Percentiles rank a stretch among this genome's conserved stretches.
phyloP scores from a whole-genome alignment of 2,797 vertebrate genomes.

The Sciaenops ocellatus region DNA sequence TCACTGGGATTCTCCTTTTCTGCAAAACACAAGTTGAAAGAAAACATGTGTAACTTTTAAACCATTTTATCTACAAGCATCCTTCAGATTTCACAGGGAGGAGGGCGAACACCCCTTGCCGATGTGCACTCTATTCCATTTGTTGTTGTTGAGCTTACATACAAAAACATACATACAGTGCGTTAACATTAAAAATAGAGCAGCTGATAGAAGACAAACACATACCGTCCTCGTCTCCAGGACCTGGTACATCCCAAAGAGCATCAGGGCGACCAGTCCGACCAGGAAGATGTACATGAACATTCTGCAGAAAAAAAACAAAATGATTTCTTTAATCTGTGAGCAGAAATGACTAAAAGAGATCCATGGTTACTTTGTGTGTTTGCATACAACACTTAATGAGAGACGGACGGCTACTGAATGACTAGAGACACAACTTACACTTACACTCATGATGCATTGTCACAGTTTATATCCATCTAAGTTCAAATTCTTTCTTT shows the following conservation, averaged over 20 bases:
- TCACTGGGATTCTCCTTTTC: constrained; percentile 82
- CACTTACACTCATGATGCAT: background rate
- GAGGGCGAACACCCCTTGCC: background rate
- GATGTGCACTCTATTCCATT: background rate
- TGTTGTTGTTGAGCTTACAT: background rate
- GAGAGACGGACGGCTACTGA: background rate
- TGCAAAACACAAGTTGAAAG: constrained; percentile 61
- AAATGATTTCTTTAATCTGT: background rate
- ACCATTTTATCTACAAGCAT: background rate
- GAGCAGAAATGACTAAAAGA: background rate
- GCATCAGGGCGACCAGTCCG: constrained; percentile 79
- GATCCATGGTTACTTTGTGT: background rate
- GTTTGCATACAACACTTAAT: background rate
- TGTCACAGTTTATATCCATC: background rate
- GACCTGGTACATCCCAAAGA: constrained; percentile 84
- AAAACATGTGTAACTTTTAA: background rate
- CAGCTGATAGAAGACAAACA: constrained; percentile 9
- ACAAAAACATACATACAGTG: background rate
- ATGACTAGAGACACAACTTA: background rate
- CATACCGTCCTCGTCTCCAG: constrained; percentile 85
- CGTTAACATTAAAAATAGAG: background rate
- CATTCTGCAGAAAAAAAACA: constrained; percentile 71
- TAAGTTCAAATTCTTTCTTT: background rate
- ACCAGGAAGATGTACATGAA: constrained; percentile 87
- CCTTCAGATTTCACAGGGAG: background rate